A percentile compares a stretch with the other conserved stretches of the same genome.
These are phyloP conservation scores for Agrilus planipennis DNA, from an alignment of 1,140 invertebrate species.

Conservation along the genomic window DNA sequence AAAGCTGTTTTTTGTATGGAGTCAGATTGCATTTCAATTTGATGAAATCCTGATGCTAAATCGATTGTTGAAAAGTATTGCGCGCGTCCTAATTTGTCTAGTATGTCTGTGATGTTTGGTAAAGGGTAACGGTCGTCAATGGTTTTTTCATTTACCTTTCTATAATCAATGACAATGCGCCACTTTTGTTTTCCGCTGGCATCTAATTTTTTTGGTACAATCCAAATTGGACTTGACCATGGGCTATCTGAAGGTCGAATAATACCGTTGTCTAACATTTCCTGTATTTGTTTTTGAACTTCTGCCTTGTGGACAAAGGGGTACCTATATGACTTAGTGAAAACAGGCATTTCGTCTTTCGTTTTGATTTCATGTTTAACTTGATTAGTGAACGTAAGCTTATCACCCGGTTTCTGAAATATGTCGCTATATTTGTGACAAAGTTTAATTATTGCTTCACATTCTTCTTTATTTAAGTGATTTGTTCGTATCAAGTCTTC, in stretches of 20 bases:
- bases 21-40: conserved; percentile 20
- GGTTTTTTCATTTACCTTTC: conserved; percentile 31
- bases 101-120: conserved; percentile 34
- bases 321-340: conserved; percentile 18
- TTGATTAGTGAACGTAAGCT: too few species aligned
- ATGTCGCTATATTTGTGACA: too few species aligned
- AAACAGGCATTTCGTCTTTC: conserved; percentile 9
- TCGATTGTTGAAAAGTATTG: conserved; percentile 31
- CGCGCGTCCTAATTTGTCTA: conserved; percentile 27
- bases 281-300: conserved; percentile 14
- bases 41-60: conserved; percentile 38
- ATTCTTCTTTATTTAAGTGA: too few species aligned
- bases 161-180: conserved; percentile 14
- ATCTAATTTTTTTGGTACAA: conserved; percentile 12
- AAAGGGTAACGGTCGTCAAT: conserved; percentile 35
- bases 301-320: conserved; percentile 15
- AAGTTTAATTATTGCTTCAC: too few species aligned
- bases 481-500: too few species aligned
- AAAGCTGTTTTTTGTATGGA: conserved; percentile 34
- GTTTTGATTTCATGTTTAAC: too few species aligned
- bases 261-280: conserved; percentile 13
- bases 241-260: conserved; percentile 7
- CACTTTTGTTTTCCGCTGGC: too few species aligned
- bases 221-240: conserved; percentile 12
- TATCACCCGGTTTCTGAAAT: too few species aligned